Evolutionary conservation across 1,140 invertebrate species (phyloP).

Genomic region (Danaus plexippus): DNA sequence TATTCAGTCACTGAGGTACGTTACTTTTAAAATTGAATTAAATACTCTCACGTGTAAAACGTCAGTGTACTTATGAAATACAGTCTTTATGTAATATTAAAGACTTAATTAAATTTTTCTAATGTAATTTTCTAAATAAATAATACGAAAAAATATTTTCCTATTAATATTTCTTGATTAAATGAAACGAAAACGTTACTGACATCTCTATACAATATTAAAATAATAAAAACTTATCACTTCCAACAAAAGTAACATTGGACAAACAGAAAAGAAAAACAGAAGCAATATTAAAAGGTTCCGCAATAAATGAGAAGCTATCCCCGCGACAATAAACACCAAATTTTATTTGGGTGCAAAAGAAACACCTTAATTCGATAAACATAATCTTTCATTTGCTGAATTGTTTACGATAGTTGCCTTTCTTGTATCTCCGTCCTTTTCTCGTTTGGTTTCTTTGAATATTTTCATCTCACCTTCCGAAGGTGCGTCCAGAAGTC

Average conservation of each 20-base stretch:
- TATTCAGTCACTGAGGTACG: slow-evolving; percentile 5
- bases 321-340: slow-evolving; percentile 42
- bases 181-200: too few species aligned
- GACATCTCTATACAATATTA: too few species aligned
- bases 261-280: slow-evolving; percentile 12
- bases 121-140: too few species aligned
- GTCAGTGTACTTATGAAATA: slow-evolving; percentile 44
- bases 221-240: slow-evolving; percentile 1
- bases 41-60: slow-evolving; percentile 55
- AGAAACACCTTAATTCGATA: slow-evolving; percentile 64
- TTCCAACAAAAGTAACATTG: slow-evolving; percentile 2
- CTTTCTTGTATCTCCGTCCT: slow-evolving; percentile 23
- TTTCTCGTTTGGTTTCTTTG: slow-evolving; percentile 16
- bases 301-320: slow-evolving; percentile 40
- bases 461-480: slow-evolving; percentile 29
- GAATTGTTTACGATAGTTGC: slow-evolving; percentile 52
- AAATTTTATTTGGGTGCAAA: slow-evolving; percentile 56
- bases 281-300: slow-evolving; percentile 23
- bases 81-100: neutral
- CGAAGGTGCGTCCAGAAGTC: slow-evolving; percentile 44
- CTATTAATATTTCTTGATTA: too few species aligned
- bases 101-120: too few species aligned
- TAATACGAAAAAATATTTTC: too few species aligned
- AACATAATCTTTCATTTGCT: slow-evolving; percentile 70
- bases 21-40: slow-evolving; percentile 23